These are phyloP conservation scores for Musca domestica DNA, from an alignment of 1,140 invertebrate species.

Conservation along the genomic window DNA sequence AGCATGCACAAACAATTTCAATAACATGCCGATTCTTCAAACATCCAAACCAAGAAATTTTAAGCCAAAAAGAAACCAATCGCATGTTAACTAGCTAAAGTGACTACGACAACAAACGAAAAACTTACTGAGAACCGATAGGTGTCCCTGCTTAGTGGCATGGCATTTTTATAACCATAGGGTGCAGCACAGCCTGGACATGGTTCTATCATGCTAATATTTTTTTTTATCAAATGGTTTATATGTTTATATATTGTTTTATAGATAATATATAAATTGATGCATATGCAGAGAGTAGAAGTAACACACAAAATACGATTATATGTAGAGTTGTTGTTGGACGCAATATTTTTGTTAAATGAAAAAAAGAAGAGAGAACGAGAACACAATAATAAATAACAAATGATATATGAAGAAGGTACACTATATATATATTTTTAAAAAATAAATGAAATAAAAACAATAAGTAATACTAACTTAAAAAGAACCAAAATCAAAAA, in stretches of 20 bases:
- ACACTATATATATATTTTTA: no score
- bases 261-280: not conserved
- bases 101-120: conserved; percentile 20
- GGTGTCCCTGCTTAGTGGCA: conserved; percentile 60
- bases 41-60: no score
- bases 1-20: no score
- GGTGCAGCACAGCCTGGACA: conserved; percentile 59
- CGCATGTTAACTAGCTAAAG: not conserved
- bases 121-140: conserved; percentile 58
- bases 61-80: not conserved
- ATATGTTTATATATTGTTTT: no score
- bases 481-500: no score
- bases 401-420: not conserved
- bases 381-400: conserved; percentile 4
- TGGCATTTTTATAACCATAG: conserved; percentile 66
- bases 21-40: no score
- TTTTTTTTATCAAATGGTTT: conserved; percentile 37
- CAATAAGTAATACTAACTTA: no score
- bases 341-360: conserved; percentile 9
- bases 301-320: not conserved
- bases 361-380: conserved; percentile 26
- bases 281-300: conserved; percentile 1
- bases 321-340: not conserved
- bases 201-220: conserved; percentile 50
- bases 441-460: no score